phyloP scores from a whole-genome alignment of 2,888 invertebrate species.

The Lasioglossum villosulum region DNA sequence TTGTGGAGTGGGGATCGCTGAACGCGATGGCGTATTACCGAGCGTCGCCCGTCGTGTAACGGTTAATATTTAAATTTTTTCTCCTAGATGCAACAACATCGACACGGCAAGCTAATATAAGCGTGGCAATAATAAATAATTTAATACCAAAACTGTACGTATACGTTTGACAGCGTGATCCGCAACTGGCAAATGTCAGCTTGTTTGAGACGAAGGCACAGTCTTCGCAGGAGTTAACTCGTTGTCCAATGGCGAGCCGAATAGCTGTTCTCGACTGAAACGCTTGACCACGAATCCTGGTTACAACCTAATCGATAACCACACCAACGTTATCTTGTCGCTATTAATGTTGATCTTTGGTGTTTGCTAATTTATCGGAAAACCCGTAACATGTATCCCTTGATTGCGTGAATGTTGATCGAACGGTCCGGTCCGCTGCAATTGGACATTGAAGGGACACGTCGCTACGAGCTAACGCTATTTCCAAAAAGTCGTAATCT shows the following conservation, averaged over 20 bases:
- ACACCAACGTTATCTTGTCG: constrained; percentile 24
- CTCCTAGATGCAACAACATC: no score
- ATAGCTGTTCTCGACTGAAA: neutral
- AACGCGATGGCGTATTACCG: no score
- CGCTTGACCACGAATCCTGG: neutral
- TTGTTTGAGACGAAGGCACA: neutral
- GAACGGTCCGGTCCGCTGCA: neutral
- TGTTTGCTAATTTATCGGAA: constrained; percentile 40
- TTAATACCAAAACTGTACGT: no score
- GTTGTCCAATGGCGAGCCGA: neutral
- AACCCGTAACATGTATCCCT: neutral
- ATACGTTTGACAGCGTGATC: no score
- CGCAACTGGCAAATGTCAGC: no score
- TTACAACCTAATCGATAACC: constrained; percentile 44
- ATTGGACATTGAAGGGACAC: neutral
- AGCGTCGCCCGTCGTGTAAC: no score
- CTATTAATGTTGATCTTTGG: constrained; percentile 40
- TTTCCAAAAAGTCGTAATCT: neutral
- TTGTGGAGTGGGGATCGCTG: no score
- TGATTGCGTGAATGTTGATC: constrained; percentile 18
- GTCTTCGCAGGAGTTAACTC: neutral
- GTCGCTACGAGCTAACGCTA: no score
- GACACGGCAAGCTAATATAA: no score
- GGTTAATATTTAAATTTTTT: no score
- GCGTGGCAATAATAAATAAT: no score